Evolutionary conservation across 1,140 invertebrate genomes (phyloP).

Genomic region (Zaprionus africanus): DNA sequence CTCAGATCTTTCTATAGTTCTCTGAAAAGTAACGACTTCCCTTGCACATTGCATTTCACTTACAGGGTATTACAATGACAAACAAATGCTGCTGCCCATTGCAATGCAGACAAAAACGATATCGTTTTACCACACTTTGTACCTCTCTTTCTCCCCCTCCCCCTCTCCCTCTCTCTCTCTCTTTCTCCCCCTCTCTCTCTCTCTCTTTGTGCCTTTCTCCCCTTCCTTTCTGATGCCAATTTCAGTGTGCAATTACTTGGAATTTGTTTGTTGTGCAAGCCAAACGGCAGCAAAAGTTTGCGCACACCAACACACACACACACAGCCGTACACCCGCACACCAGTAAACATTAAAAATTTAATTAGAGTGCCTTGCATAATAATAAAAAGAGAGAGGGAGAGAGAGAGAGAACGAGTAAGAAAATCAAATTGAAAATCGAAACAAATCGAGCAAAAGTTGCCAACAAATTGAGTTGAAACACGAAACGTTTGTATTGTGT

Average conservation of each 20-base stretch:
- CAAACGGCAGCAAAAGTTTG: constrained; percentile 59
- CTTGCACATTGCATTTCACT: neutral
- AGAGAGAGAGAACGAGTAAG: neutral
- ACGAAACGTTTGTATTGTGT: constrained; percentile 32
- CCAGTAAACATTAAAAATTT: constrained; percentile 70
- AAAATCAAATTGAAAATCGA: constrained; percentile 52
- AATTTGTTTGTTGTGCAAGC: constrained; percentile 72
- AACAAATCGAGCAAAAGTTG: constrained; percentile 67
- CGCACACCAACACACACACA: constrained; percentile 7
- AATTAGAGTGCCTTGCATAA: constrained; percentile 64
- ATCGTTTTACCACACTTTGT: neutral
- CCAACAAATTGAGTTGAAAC: constrained; percentile 56
- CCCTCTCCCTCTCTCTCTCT: neutral
- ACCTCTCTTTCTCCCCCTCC: neutral
- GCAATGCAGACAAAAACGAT: constrained; percentile 1
- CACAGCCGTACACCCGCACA: neutral
- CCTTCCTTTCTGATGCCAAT: constrained; percentile 35
- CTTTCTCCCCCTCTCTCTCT: neutral
- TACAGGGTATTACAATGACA: constrained; percentile 8
- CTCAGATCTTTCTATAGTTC: neutral
- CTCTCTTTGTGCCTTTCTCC: neutral
- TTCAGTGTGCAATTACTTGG: constrained; percentile 78
- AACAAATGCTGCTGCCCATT: neutral
- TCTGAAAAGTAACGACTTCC: neutral
- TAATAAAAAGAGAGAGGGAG: constrained; percentile 16